Evolutionary conservation across 1,140 invertebrate species (phyloP).

Genomic region (Ptiloglossa arizonensis): DNA sequence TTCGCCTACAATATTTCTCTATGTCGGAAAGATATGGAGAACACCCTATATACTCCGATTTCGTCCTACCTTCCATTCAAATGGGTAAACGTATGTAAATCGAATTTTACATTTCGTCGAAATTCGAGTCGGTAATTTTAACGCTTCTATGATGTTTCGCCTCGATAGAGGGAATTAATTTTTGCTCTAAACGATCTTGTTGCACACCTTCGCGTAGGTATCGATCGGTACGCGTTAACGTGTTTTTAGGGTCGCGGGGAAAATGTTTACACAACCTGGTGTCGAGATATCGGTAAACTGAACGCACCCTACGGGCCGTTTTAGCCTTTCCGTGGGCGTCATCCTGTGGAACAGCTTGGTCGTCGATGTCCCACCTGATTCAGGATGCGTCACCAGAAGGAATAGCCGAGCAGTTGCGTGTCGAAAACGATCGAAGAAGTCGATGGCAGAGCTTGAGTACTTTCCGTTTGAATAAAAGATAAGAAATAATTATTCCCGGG

Average conservation of each 20-base stretch:
- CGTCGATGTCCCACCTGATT: constrained; percentile 4
- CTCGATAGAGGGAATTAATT: too few species aligned
- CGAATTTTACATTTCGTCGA: too few species aligned
- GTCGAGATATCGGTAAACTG: constrained; percentile 49
- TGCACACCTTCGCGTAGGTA: not conserved
- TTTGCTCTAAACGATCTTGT: not conserved
- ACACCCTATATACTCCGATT: too few species aligned
- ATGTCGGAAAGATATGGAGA: too few species aligned
- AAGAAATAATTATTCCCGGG: not conserved
- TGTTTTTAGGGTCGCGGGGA: constrained; percentile 33
- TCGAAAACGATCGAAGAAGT: not conserved
- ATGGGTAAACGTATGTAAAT: too few species aligned
- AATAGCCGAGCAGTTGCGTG: constrained; percentile 29
- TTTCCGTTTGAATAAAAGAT: constrained; percentile 13
- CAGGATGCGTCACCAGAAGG: constrained; percentile 43
- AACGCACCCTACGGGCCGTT: constrained; percentile 15
- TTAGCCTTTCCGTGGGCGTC: constrained; percentile 4
- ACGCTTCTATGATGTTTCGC: too few species aligned
- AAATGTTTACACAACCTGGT: constrained; percentile 40
- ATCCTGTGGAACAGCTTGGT: not conserved
- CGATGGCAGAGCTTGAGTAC: not conserved
- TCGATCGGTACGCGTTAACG: constrained; percentile 1
- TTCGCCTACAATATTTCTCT: too few species aligned
- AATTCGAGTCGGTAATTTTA: too few species aligned
- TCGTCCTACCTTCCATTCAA: too few species aligned